These are phyloP conservation scores for Dynastes grantii DNA, from an alignment of 2,888 invertebrate species.

Conservation along the genomic window DNA sequence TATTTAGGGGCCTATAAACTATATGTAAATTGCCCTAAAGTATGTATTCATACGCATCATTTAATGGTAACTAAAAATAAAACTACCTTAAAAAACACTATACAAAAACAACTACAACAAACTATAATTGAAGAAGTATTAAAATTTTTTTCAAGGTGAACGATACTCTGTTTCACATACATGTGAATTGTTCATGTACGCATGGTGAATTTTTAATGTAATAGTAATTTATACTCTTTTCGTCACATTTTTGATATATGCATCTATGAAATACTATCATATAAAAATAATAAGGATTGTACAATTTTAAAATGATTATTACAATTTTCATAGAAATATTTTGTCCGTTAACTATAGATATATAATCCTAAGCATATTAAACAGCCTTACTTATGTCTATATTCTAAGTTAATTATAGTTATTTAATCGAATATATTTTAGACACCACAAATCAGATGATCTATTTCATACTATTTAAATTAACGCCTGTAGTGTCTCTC, in stretches of 20 bases:
- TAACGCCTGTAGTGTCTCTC: conserved; percentile 18
- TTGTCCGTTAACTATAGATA: conserved; percentile 32
- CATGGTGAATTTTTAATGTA: not conserved
- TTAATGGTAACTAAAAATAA: conserved; percentile 43
- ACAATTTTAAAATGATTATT: conserved; percentile 43
- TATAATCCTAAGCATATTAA: conserved; percentile 50
- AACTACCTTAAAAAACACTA: conserved; percentile 38
- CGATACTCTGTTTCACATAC: not conserved
- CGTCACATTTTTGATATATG: conserved; percentile 23
- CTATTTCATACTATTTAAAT: not conserved
- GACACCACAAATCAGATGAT: conserved; percentile 28
- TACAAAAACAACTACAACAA: conserved; percentile 41
- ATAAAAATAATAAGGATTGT: conserved; percentile 48
- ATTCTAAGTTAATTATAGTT: conserved; percentile 46
- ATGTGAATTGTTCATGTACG: not conserved
- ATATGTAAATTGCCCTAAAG: conserved; percentile 45
- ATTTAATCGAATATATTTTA: conserved; percentile 39
- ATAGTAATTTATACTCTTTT: not conserved
- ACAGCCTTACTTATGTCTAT: conserved; percentile 51
- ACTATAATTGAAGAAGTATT: not conserved
- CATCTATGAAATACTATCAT: conserved; percentile 38
- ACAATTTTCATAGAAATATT: conserved; percentile 44
- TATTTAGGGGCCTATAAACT: conserved; percentile 39
- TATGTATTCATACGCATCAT: conserved; percentile 30
- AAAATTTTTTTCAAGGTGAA: not conserved